Conservation (phyloP, 2,888 invertebrate genomes). For the Melikaiella ostensackeni region DNA sequence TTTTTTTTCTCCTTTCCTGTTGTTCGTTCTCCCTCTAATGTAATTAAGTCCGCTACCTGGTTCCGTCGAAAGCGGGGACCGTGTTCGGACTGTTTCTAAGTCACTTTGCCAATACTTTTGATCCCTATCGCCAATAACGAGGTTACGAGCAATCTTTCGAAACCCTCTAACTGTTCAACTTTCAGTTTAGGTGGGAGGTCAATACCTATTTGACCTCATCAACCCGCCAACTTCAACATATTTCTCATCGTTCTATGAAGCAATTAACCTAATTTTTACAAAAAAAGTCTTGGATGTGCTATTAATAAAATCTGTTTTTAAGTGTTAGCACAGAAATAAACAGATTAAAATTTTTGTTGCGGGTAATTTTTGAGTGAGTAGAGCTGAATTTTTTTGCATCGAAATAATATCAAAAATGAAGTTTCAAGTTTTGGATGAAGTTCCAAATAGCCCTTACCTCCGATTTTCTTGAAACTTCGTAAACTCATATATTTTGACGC, state of each 20-base stretch:
- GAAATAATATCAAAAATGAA: too few species aligned
- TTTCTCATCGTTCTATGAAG: slow-evolving; percentile 1
- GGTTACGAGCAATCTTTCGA: slow-evolving; percentile 63
- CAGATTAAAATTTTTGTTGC: too few species aligned
- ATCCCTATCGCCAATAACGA: slow-evolving; percentile 63
- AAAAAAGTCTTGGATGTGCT: not conserved
- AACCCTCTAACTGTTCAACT: slow-evolving; percentile 50
- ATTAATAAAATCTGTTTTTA: not conserved
- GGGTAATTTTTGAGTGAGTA: too few species aligned
- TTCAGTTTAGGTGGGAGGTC: slow-evolving; percentile 17
- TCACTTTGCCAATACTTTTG: slow-evolving; percentile 66
- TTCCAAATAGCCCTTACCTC: too few species aligned
- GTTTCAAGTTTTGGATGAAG: too few species aligned
- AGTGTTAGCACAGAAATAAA: too few species aligned
- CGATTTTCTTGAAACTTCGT: too few species aligned
- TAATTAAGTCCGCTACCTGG: slow-evolving; percentile 53
- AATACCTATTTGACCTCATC: slow-evolving; percentile 32
- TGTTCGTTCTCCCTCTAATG: slow-evolving; percentile 48
- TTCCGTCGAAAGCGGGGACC: slow-evolving; percentile 45
- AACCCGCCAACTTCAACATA: slow-evolving; percentile 8
- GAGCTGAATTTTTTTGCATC: too few species aligned
- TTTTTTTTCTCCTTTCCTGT: slow-evolving; percentile 5
- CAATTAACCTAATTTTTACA: not conserved
- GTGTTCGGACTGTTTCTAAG: slow-evolving; percentile 55
- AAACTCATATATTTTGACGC: too few species aligned